These are phyloP conservation scores for Bactericera cockerelli DNA, from an alignment of 1,140 invertebrate species.

Conservation along the genomic window DNA sequence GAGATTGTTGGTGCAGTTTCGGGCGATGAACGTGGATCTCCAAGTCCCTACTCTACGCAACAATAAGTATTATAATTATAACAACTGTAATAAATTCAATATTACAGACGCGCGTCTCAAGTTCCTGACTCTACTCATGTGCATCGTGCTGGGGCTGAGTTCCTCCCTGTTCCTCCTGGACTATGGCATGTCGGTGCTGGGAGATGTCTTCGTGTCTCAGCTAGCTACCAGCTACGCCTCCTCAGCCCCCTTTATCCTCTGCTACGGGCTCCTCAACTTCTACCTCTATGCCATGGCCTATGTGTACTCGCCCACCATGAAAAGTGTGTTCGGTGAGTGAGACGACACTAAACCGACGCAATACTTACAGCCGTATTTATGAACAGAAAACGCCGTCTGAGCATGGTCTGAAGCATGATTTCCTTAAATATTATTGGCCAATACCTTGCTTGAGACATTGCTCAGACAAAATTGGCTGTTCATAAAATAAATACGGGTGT, in stretches of 20 bases:
- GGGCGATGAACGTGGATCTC: no score
- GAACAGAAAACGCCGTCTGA: no score
- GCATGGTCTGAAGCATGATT: no score
- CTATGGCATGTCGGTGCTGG: conserved; percentile 73
- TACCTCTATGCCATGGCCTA: conserved; percentile 88
- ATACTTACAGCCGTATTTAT: no score
- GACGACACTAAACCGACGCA: no score
- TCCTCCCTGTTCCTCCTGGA: conserved; percentile 59
- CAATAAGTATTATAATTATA: no score
- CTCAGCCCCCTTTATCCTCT: conserved; percentile 85
- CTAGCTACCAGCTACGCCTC: conserved; percentile 72
- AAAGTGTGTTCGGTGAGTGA: conserved; percentile 62
- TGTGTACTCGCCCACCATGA: conserved; percentile 75
- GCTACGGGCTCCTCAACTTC: conserved; percentile 90
- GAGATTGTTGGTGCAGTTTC: not conserved
- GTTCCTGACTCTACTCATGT: conserved; percentile 73
- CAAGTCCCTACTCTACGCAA: no score
- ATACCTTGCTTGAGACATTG: no score
- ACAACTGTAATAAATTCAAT: no score
- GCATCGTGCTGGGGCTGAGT: conserved; percentile 64
- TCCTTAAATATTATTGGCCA: no score
- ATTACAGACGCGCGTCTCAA: conserved; percentile 74
- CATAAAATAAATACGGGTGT: no score
- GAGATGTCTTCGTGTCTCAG: conserved; percentile 85
- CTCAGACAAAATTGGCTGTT: no score